A percentile compares a stretch with the other conserved stretches of the same genome.
These are phyloP conservation scores for Diplolepis rosae DNA, from an alignment of 2,888 invertebrate genomes.

Conservation along the genomic window DNA sequence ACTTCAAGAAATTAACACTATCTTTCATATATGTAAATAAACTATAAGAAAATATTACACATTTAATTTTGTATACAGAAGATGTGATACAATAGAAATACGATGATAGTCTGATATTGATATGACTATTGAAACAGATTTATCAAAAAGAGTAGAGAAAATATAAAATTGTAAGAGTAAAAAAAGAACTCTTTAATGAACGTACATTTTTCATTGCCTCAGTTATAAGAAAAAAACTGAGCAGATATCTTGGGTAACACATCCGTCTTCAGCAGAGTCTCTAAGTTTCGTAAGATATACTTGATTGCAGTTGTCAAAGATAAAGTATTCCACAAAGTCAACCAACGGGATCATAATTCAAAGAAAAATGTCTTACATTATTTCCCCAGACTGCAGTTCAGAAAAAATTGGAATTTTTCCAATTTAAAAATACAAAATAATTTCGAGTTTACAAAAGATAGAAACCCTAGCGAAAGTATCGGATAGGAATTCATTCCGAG, in stretches of 20 bases:
- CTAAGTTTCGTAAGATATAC: background rate
- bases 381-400: background rate
- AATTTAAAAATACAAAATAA: background rate
- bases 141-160: background rate
- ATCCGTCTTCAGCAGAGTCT: background rate
- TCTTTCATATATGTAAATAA: slow-evolving; percentile 3
- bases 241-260: too few species aligned
- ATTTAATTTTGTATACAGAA: background rate
- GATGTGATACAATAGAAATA: background rate
- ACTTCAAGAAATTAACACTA: background rate
- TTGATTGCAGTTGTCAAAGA: background rate
- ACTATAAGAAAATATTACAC: background rate
- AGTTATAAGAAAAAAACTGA: too few species aligned
- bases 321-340: background rate
- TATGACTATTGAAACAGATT: background rate
- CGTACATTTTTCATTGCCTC: too few species aligned
- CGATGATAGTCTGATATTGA: background rate
- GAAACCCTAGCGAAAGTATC: too few species aligned
- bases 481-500: too few species aligned
- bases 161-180: background rate
- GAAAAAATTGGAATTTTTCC: background rate
- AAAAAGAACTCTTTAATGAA: background rate
- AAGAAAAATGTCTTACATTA: background rate
- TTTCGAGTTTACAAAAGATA: too few species aligned
- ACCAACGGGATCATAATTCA: background rate